Base-by-base conservation (phyloP, 2,113 vertebrate genomes). In the Opisthocomus hoazin region DNA sequence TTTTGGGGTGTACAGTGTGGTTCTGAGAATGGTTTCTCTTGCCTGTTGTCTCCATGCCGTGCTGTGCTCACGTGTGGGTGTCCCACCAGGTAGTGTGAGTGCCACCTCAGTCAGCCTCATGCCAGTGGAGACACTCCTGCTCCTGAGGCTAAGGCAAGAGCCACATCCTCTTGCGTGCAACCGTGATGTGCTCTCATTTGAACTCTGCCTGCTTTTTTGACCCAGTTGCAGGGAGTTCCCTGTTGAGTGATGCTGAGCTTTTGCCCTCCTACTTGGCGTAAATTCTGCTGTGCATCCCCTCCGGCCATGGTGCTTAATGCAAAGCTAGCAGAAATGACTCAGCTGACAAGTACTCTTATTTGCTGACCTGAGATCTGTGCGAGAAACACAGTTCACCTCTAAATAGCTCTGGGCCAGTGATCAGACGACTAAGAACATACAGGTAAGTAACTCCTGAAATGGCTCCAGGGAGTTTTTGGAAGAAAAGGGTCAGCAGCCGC, bases 261-360 rank as follows among this genome's bases (percentile, higher is more conserved):
- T 87, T 89, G 61, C 74, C 61, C 65, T 94, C 69, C 46, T 75
- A 8, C 53, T 79, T 94, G 87, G 77, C 57, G 60, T 94, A 36
- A 94, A 91, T 95, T 89, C 86, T 89, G 57, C 37, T 0, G 1
- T n/a, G 39, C 48, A 73, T 83, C 50, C 95, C 89, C 94, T 93
- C 74, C 14, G 7, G 94, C 65, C 57, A 63, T 39, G 54, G 51
- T 63, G 74, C 83, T 95, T 92, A 91, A 80, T 91, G 94, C 91
- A 94, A 79, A 94, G 45, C 81, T 61, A 54, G 77, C 92, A 96
- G 74, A 91, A 96, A 76, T 93, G 27, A 92, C 96, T 95, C 84
- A 76, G 65, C 73, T 89, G 89, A 89, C 70, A 53, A 57, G 53
- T 12, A 46, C 45, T 93, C 86, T 57, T 68, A 68, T 50, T 75